Evolutionary conservation across 2,113 vertebrate genomes (phyloP).

Genomic region (Sitta europaea): DNA sequence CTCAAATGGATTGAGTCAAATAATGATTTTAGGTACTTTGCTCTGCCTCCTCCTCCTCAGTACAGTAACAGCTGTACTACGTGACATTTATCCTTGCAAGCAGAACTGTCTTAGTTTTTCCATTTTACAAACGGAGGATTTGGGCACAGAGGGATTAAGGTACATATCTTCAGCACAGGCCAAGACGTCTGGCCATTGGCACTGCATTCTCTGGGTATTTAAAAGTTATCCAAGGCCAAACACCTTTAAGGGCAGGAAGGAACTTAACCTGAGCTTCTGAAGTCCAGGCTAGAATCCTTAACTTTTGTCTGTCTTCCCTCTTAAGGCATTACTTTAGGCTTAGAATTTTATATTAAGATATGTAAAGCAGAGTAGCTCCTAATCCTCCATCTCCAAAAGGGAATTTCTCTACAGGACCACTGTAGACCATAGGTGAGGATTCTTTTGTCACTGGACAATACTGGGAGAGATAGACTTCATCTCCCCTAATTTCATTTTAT

Average conservation of each 20-base stretch:
- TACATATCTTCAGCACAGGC: background rate
- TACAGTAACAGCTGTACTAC: background rate
- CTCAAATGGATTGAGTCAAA: background rate
- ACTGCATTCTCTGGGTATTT: background rate
- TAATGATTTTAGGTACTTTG: background rate
- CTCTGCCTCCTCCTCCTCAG: background rate
- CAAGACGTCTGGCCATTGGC: background rate
- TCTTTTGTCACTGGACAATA: background rate
- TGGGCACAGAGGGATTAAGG: background rate
- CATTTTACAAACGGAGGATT: background rate
- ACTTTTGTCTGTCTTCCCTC: background rate
- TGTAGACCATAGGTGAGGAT: background rate
- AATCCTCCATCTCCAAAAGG: background rate
- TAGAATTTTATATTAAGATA: background rate
- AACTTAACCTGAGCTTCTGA: background rate
- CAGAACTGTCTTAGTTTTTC: background rate
- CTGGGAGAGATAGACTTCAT: fast-evolving
- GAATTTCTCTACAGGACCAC: background rate
- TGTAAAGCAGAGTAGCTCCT: background rate
- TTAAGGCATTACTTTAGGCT: background rate
- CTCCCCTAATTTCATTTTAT: background rate
- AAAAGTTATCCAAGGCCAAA: background rate
- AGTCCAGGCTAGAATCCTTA: background rate
- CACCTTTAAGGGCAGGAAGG: background rate
- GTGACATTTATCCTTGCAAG: background rate